Evolutionary conservation across 37 sponge, comb jelly and placozoan genomes (phyloP).

Genomic region (Spongia lamella): DNA sequence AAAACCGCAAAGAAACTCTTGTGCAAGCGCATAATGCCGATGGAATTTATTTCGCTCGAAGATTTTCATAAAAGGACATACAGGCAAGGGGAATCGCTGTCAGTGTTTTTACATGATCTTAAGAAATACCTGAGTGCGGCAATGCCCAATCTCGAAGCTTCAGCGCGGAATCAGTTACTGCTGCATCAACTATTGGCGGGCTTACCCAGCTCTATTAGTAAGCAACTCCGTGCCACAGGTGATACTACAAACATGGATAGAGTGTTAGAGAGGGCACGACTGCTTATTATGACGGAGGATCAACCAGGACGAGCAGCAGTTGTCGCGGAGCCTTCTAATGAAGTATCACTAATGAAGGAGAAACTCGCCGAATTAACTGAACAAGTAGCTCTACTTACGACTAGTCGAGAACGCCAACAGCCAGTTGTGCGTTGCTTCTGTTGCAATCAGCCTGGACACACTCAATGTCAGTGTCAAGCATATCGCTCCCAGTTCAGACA

Average conservation of each 20-base stretch:
- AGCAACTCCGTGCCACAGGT: not conserved
- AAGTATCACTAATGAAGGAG: not conserved
- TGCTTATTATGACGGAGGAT: conserved; percentile 18
- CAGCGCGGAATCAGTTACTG: not conserved
- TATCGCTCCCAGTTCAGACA: not conserved
- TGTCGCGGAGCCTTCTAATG: not conserved
- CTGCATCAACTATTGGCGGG: too few relatives aligned
- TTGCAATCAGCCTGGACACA: conserved; percentile 22
- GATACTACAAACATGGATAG: conserved; percentile 17
- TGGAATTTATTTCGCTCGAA: not conserved
- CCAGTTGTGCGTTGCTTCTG: not conserved
- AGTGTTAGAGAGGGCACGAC: conserved; percentile 19
- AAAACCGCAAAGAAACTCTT: not conserved
- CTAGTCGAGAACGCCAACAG: not conserved
- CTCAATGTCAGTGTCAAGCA: conserved; percentile 11
- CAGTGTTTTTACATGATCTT: too few relatives aligned
- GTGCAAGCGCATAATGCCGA: not conserved
- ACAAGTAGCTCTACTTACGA: conserved; percentile 18
- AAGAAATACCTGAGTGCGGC: too few relatives aligned
- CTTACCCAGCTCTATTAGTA: too few relatives aligned
- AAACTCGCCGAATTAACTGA: conserved; percentile 26
- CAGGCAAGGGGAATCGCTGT: not conserved
- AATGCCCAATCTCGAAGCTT: too few relatives aligned
- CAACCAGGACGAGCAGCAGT: not conserved
- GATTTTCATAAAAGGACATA: not conserved